These are phyloP conservation scores for Oceanites oceanicus DNA, from an alignment of 2,113 vertebrate species.

Conservation along the genomic window DNA sequence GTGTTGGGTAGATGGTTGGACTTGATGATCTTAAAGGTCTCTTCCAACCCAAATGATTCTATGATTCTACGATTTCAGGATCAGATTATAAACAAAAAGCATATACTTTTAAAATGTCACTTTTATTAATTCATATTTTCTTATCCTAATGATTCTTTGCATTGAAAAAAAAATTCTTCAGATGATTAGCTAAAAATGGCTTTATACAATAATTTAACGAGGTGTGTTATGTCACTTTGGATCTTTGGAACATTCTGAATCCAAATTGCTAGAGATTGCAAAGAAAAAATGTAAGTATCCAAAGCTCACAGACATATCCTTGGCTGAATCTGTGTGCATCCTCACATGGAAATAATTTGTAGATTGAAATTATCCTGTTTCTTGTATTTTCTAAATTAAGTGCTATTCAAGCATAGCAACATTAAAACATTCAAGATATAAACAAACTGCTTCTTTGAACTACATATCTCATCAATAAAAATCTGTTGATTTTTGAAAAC, in stretches of 20 bases:
- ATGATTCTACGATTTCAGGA: no score
- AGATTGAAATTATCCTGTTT: neutral
- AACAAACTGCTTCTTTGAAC: neutral
- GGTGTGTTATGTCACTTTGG: neutral
- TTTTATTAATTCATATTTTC: neutral
- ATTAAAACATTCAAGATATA: neutral
- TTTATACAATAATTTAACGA: neutral
- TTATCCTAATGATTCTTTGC: neutral
- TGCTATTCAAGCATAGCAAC: neutral
- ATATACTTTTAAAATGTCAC: neutral
- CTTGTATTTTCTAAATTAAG: neutral
- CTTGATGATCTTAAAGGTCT: no score
- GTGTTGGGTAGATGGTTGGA: no score
- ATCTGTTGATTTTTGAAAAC: neutral
- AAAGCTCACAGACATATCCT: neutral
- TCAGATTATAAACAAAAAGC: neutral
- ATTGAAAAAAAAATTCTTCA: neutral
- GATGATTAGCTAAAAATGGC: neutral
- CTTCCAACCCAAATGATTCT: no score
- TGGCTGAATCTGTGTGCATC: neutral
- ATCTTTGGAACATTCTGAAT: neutral
- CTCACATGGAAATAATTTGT: neutral
- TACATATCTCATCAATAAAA: neutral
- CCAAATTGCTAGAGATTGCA: neutral
- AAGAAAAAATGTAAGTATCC: neutral